Conservation (phyloP, 2,888 invertebrate species). For the Eupithecia subumbrata region DNA sequence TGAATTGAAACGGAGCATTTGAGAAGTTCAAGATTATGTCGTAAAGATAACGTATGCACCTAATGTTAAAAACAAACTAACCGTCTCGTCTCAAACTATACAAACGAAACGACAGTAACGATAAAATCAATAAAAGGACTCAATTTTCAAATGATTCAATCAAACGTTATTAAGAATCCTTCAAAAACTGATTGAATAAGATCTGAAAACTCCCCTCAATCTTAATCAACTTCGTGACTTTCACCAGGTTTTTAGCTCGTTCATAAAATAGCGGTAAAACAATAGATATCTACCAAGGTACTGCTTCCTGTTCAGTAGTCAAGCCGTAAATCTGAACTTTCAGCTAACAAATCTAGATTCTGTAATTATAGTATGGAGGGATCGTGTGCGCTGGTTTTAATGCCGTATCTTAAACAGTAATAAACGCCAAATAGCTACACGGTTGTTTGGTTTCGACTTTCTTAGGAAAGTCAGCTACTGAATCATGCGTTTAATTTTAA, state of each 20-base stretch:
- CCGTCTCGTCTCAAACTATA: no score
- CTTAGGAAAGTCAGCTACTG: not conserved
- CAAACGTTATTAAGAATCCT: not conserved
- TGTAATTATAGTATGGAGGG: constrained; percentile 8
- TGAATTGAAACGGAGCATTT: no score
- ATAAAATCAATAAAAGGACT: not conserved
- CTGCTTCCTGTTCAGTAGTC: constrained; percentile 1
- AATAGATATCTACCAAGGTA: constrained; percentile 4
- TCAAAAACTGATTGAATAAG: not conserved
- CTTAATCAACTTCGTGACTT: not conserved
- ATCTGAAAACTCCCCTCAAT: not conserved
- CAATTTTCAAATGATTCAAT: not conserved
- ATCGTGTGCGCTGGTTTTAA: constrained; percentile 19
- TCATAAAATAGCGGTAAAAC: not conserved
- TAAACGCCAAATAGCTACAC: constrained; percentile 9
- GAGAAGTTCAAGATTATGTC: no score
- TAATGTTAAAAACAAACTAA: no score
- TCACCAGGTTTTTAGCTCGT: constrained; percentile 3
- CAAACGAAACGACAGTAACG: no score
- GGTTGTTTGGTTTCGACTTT: not conserved
- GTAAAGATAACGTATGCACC: no score
- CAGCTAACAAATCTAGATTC: constrained; percentile 20
- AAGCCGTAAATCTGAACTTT: constrained; percentile 16
- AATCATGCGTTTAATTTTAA: not conserved
- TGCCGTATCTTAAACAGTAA: constrained; percentile 18